Evolutionary conservation across 2,113 vertebrate genomes (phyloP).

Genomic region (Perognathus longimembris): DNA sequence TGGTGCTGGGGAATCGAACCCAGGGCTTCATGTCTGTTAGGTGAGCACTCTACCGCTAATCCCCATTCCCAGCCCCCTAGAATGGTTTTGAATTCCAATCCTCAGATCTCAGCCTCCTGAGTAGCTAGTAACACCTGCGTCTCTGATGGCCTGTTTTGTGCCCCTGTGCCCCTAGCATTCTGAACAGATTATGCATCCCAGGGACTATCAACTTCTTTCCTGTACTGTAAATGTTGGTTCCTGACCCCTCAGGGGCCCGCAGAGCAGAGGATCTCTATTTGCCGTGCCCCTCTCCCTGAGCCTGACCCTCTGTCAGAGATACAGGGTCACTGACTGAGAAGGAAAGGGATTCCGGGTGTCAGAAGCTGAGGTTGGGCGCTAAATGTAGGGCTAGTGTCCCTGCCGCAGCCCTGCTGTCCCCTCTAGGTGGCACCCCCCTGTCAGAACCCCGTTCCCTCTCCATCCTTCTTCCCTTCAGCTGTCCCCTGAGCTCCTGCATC

Average conservation of each 20-base stretch:
- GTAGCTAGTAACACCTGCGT: neutral
- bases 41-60: too few species aligned
- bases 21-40: too few species aligned
- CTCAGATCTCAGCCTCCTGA: too few species aligned
- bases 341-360: neutral
- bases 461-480: neutral
- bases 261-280: neutral
- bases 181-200: too few species aligned
- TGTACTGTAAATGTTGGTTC: too few species aligned
- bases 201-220: neutral
- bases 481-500: neutral
- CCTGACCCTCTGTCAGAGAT: neutral
- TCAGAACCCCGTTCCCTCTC: neutral
- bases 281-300: too few species aligned
- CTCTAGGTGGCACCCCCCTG: fast-evolving
- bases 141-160: neutral
- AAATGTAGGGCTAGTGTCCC: neutral
- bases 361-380: too few species aligned
- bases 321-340: neutral
- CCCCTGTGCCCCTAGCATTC: neutral
- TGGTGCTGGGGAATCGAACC: too few species aligned
- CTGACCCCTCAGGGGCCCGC: neutral
- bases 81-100: too few species aligned
- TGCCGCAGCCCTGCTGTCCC: too few species aligned
- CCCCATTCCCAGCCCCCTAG: too few species aligned